Conservation (phyloP, 1,140 invertebrate species). For the Cydia splendana region DNA sequence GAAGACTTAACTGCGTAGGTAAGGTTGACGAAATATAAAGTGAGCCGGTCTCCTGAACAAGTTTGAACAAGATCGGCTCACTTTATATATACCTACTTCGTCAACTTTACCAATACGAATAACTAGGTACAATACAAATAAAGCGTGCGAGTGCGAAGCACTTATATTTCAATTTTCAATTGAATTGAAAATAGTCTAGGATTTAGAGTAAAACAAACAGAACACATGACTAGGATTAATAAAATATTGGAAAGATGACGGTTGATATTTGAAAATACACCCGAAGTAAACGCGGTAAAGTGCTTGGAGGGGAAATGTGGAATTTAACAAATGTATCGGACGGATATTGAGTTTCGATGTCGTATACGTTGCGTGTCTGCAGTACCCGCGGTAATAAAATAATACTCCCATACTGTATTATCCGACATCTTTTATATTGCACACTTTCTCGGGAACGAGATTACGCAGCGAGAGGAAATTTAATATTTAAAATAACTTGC, state of each 20-base stretch:
- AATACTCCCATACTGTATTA: constrained; percentile 41
- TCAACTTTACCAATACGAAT: too few relatives aligned
- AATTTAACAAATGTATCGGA: constrained; percentile 66
- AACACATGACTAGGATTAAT: background rate
- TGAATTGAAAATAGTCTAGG: too few relatives aligned
- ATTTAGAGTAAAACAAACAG: constrained; percentile 26
- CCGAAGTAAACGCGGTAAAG: constrained; percentile 55
- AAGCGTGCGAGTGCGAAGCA: constrained; percentile 40
- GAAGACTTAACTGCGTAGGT: constrained; percentile 43
- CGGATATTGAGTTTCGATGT: constrained; percentile 72
- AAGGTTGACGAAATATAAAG: too few relatives aligned
- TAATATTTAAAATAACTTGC: constrained; percentile 30
- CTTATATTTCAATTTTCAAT: background rate
- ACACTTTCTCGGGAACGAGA: constrained; percentile 19
- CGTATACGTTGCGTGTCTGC: constrained; percentile 62
- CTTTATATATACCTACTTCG: too few relatives aligned
- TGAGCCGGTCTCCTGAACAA: too few relatives aligned
- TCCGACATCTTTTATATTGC: constrained; percentile 45
- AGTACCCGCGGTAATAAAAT: constrained; percentile 65
- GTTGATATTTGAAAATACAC: constrained; percentile 63
- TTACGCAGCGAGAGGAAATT: constrained; percentile 27
- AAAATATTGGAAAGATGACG: constrained; percentile 58
- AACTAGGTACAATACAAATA: too few relatives aligned
- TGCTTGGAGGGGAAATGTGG: constrained; percentile 60
- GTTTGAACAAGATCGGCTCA: too few relatives aligned